Conservation (phyloP, 2,888 invertebrate species). For the Andrena minutula region DNA sequence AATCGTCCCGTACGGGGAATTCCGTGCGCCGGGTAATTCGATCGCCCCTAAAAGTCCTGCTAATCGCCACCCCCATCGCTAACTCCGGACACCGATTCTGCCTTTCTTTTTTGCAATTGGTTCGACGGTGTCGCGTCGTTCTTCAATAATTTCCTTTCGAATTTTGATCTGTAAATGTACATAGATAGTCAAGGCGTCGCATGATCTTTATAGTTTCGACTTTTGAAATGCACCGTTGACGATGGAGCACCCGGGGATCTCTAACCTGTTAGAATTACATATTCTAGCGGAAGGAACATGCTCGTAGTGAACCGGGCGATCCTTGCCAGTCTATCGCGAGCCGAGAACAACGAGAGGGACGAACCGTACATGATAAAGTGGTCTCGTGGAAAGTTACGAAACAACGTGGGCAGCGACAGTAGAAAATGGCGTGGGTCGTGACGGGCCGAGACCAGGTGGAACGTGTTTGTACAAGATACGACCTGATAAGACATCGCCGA, state of each 20-base stretch:
- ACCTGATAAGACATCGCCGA: constrained; percentile 68
- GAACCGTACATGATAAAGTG: constrained; percentile 60
- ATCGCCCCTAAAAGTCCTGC: constrained; percentile 55
- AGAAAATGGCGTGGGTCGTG: constrained; percentile 73
- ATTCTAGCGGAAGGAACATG: background rate
- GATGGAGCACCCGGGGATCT: background rate
- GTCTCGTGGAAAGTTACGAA: constrained; percentile 69
- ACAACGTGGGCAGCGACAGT: constrained; percentile 68
- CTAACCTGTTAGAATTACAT: background rate
- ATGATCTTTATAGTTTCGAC: too few species aligned
- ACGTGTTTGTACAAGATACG: constrained; percentile 75
- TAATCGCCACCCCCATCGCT: constrained; percentile 37
- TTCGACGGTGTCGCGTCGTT: background rate
- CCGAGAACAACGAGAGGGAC: constrained; percentile 40
- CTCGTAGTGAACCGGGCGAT: constrained; percentile 13
- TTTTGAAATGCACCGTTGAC: too few species aligned
- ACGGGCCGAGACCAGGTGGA: constrained; percentile 71
- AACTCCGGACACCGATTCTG: background rate
- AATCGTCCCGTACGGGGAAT: constrained; percentile 55
- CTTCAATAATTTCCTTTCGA: too few species aligned
- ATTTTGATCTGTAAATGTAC: too few species aligned
- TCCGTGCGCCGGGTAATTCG: constrained; percentile 56
- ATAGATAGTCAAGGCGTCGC: too few species aligned
- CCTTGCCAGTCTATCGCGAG: constrained; percentile 19
- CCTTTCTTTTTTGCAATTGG: background rate